Evolutionary conservation across 2,888 invertebrate genomes (phyloP).

Genomic region (Minunthozetes semirufus): DNA sequence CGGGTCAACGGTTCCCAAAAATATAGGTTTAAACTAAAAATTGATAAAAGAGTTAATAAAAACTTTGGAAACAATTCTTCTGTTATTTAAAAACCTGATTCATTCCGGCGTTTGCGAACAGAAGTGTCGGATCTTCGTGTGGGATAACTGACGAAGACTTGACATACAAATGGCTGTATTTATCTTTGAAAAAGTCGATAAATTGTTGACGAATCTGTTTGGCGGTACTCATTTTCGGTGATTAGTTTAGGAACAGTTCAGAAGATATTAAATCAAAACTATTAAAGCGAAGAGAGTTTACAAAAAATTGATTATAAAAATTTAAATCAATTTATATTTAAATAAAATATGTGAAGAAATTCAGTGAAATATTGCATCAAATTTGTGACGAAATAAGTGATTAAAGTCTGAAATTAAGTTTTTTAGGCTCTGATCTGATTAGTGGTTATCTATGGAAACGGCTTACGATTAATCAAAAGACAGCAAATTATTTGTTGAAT

Average conservation of each 20-base stretch:
- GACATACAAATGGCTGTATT: slow-evolving; percentile 77
- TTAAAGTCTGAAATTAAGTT: neutral
- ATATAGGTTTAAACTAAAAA: slow-evolving; percentile 85
- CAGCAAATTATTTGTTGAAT: no score
- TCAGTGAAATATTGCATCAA: neutral
- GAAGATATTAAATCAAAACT: neutral
- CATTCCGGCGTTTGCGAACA: slow-evolving; percentile 99
- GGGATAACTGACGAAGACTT: slow-evolving; percentile 97
- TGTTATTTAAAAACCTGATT: slow-evolving; percentile 63
- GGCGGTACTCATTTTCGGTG: slow-evolving; percentile 45
- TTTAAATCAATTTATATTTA: neutral
- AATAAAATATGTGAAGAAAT: neutral
- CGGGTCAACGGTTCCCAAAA: slow-evolving; percentile 90
- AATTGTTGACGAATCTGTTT: slow-evolving; percentile 75
- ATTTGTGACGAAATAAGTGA: neutral
- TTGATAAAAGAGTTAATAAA: slow-evolving; percentile 38
- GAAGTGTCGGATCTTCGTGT: slow-evolving; percentile 89
- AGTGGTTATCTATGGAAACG: no score
- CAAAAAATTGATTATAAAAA: neutral
- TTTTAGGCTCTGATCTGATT: neutral
- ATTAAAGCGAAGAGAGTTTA: neutral
- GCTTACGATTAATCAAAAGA: no score
- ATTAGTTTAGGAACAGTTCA: neutral
- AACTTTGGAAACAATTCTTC: neutral
- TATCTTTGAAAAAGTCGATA: slow-evolving; percentile 80